Conservation (phyloP, 2,113 vertebrate genomes). For the Phainopepla nitens region DNA sequence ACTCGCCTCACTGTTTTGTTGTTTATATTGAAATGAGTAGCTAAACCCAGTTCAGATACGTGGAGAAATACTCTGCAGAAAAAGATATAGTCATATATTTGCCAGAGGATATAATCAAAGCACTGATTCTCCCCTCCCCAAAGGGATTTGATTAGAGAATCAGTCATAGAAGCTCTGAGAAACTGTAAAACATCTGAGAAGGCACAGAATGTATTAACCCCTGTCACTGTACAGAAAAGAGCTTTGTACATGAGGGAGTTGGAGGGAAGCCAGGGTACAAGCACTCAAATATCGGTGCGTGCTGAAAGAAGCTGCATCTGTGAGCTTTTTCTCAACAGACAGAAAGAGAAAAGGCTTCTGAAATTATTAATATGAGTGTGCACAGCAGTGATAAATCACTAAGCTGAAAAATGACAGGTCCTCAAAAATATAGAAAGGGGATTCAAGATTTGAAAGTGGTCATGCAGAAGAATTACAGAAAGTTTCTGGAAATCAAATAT, state of each 20-base stretch:
- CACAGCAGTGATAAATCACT: background rate
- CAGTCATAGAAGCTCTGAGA: background rate
- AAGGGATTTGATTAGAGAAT: conserved; percentile 8
- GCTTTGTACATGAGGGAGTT: conserved; percentile 13
- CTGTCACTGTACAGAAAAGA: background rate
- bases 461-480: background rate
- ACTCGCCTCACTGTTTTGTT: background rate
- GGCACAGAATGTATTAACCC: conserved; percentile 52
- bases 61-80: background rate
- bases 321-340: background rate
- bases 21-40: background rate
- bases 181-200: conserved; percentile 41
- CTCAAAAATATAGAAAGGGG: background rate
- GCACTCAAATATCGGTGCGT: background rate
- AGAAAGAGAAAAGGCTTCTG: background rate
- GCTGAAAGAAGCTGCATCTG: conserved; percentile 9
- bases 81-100: background rate
- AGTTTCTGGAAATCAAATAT: background rate
- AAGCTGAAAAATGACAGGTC: background rate
- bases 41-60: background rate
- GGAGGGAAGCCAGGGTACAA: conserved; percentile 24
- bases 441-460: background rate
- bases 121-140: background rate
- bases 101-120: background rate
- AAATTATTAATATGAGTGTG: background rate